Base-by-base conservation (phyloP, 2,113 vertebrate genomes). In the Mesoclemmys tuberculata region DNA sequence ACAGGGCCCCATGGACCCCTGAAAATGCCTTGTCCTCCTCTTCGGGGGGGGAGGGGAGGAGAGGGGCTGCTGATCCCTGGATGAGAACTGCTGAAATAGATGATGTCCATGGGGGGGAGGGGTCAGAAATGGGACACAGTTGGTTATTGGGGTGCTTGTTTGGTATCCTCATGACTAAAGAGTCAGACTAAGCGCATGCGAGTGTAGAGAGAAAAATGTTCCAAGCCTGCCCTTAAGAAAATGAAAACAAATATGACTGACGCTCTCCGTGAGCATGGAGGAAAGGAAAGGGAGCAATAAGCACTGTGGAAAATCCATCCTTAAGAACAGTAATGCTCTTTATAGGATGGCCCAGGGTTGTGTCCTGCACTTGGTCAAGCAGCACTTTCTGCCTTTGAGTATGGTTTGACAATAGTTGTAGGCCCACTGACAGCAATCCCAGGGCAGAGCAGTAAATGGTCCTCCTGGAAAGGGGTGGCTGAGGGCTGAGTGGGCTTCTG, bases 291-390 rank as follows among this genome's bases (percentile, higher is more conserved):
- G 41, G 79, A 88, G 12, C 5, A 2, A 10, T 64, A 64, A 49
- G 64, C 22, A 82, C 16, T 10, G 46, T 55, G 6, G 21, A 10
- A 82, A 78, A 75, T n/a, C 49, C 18, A 84, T 54, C n/a, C 10
- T 13, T 29, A 48, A 54, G 64, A 94, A 80, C 89, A 46, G 3
- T 11, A 19, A 4, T 92, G 27, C 4, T 61, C 90, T 88, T 87
- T 56, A 1, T 46, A 24, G 1, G 6, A 75, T 93, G 13, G 64
- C 71, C n/a, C 5, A 74, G 78, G 27, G 48, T 41, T 92, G 10
- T 82, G 38, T 82, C 0, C 0, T 51, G 38, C 38, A 44, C 38
- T 56, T 44, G 35, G 1, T 16, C 80, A 19, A 27, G n/a, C 84
- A 80, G 12, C 21, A 16, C 41, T 91, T 95, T 94, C 38, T 90